These are phyloP conservation scores for Ochropacha duplaris DNA, from an alignment of 2,888 invertebrate genomes.

Conservation along the genomic window DNA sequence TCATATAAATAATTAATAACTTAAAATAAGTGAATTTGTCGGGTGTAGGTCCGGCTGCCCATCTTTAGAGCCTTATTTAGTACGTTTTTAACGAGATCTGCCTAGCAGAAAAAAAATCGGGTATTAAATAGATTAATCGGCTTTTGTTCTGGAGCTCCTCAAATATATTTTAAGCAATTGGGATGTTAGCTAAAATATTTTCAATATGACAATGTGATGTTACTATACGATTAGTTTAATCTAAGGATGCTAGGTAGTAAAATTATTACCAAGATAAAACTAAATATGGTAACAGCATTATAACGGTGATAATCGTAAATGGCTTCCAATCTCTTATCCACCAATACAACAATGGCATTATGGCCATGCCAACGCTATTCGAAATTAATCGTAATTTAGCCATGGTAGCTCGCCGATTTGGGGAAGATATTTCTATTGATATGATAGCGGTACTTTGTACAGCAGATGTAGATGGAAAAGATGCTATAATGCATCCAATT, in stretches of 20 bases:
- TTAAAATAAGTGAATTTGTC: no score
- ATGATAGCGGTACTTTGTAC: conserved; percentile 51
- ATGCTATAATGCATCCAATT: conserved; percentile 49
- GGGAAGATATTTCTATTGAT: conserved; percentile 60
- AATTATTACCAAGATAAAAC: conserved; percentile 53
- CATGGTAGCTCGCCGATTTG: conserved; percentile 44
- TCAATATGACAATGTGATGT: no score
- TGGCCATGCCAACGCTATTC: conserved; percentile 45
- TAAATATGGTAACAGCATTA: conserved; percentile 44
- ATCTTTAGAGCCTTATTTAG: no score
- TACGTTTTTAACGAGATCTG: no score
- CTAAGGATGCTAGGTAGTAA: background rate
- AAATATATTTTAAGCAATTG: no score
- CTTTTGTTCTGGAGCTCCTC: no score
- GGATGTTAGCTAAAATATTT: no score
- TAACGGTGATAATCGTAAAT: conserved; percentile 52
- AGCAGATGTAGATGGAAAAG: conserved; percentile 55
- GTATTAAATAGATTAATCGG: no score
- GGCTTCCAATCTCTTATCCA: conserved; percentile 56
- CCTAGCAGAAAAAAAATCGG: no score
- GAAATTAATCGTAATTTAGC: conserved; percentile 46
- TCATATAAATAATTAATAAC: no score
- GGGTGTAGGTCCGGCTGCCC: no score
- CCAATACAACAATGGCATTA: conserved; percentile 59
- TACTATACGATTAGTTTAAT: no score